Evolutionary conservation across 2,888 invertebrate genomes (phyloP).

Genomic region (Lymantria monacha): DNA sequence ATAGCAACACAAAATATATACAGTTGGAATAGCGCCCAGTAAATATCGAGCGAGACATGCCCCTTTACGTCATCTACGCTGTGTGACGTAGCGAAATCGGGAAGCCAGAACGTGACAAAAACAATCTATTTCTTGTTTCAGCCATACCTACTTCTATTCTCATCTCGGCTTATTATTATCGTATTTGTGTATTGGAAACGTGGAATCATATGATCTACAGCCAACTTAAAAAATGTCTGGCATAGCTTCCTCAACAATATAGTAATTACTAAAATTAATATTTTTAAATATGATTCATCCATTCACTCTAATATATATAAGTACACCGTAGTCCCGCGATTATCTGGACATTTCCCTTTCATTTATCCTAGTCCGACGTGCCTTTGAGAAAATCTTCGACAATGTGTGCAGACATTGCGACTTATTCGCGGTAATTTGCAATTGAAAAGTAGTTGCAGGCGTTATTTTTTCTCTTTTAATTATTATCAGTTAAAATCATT

Average conservation of each 20-base stretch:
- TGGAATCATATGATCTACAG: background rate
- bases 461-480: background rate
- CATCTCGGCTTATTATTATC: background rate
- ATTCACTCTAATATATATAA: background rate
- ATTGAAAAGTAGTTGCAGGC: too few relatives aligned
- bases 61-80: background rate
- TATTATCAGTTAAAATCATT: background rate
- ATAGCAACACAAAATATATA: background rate
- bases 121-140: background rate
- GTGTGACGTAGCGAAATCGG: background rate
- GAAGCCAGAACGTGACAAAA: background rate
- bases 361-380: too few relatives aligned
- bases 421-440: too few relatives aligned
- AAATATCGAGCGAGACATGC: slow-evolving; percentile 7
- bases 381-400: too few relatives aligned
- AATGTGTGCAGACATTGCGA: too few relatives aligned
- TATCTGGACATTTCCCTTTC: too few relatives aligned
- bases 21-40: slow-evolving; percentile 7
- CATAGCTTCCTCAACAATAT: background rate
- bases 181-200: background rate
- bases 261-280: too few relatives aligned
- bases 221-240: background rate
- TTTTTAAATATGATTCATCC: too few relatives aligned
- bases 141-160: background rate
- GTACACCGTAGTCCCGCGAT: too few relatives aligned